Evolutionary conservation across 2,888 invertebrate genomes (phyloP).

Genomic region (Listrodromus nycthemerus): DNA sequence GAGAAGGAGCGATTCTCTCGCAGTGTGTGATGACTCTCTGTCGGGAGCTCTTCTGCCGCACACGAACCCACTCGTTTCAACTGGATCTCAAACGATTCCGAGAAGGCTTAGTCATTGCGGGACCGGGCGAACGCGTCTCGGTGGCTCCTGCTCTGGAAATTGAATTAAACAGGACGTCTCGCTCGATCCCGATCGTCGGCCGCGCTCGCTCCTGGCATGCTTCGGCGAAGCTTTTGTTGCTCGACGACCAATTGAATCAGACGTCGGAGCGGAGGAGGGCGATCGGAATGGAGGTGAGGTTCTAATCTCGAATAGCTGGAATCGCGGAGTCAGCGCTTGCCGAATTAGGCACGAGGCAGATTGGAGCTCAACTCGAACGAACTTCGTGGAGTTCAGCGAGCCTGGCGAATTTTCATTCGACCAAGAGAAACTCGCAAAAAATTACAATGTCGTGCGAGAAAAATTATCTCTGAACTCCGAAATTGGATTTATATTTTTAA

Average conservation of each 20-base stretch:
- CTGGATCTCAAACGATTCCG: slow-evolving; percentile 58
- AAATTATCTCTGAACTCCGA: neutral
- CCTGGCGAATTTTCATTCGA: neutral
- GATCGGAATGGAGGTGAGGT: slow-evolving; percentile 8
- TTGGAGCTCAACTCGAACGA: neutral
- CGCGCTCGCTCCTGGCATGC: slow-evolving; percentile 14
- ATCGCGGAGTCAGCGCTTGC: slow-evolving; percentile 28
- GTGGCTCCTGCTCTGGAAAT: slow-evolving; percentile 54
- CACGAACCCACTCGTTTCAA: slow-evolving; percentile 37
- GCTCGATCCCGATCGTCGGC: slow-evolving; percentile 2
- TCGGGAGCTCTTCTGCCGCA: slow-evolving; percentile 14
- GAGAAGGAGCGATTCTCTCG: neutral
- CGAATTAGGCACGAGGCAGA: neutral
- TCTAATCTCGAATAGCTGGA: slow-evolving; percentile 36
- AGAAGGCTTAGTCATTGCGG: slow-evolving; percentile 61
- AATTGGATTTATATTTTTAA: no score
- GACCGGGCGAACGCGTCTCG: slow-evolving; percentile 28
- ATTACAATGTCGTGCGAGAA: neutral
- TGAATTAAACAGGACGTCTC: slow-evolving; percentile 57
- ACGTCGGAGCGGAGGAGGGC: neutral
- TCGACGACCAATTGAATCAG: slow-evolving; percentile 32
- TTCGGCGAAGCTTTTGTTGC: slow-evolving; percentile 39
- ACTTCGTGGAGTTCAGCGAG: neutral
- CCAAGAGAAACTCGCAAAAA: neutral
- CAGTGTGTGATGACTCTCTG: neutral